Base-by-base conservation (phyloP, 2,113 vertebrate species). In the Casuarius casuarius region DNA sequence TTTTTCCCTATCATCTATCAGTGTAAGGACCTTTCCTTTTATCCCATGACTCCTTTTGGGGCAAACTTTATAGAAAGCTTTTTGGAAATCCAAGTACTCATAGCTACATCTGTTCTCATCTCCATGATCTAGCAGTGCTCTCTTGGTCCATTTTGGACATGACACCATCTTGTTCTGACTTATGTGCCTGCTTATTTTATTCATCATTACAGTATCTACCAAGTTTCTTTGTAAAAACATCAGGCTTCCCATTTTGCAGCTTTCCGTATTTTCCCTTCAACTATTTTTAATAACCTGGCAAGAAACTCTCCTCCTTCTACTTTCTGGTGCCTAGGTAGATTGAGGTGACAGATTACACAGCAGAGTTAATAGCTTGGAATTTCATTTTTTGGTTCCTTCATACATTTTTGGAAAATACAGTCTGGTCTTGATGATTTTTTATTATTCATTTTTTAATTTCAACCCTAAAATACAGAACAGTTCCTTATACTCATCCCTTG, bases 361-460 rank as follows among this genome's bases (percentile, higher is more conserved):
- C 61, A 49, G 65, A 51, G n/a, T 75, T 94, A 68, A 87, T 65
- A 87, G 74, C 63, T 48, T 76, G 85, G 74, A 92, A 94, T 96
- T 90, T 90, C 52, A 61, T 42, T 92, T 90, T 91, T 71, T 89
- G 40, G 65, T 82, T 85, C 71, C 48, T 79, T 87, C 0, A 1
- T 51, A 18, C 61, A 51, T 89, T 81, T 93, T 95, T 72, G 82
- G 85, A 96, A 95, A 97, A 94, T 67, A 92, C 63, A 92, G 88
- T 92, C 94, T 95, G 94, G 71, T 94, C 92, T 71, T 82, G 79
- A 94, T 90, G 92, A 93, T 68, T 90, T 94, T 96, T 95, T 90
- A 93, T 83, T 93, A 96, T 90, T 90, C 48, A 76, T 42, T 83
- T 97, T 91, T 90, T 90, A 97, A 94, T 96, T 96, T 97, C 71